phyloP scores from a whole-genome alignment of 2,797 vertebrate genomes.

The Leuciscus waleckii region DNA sequence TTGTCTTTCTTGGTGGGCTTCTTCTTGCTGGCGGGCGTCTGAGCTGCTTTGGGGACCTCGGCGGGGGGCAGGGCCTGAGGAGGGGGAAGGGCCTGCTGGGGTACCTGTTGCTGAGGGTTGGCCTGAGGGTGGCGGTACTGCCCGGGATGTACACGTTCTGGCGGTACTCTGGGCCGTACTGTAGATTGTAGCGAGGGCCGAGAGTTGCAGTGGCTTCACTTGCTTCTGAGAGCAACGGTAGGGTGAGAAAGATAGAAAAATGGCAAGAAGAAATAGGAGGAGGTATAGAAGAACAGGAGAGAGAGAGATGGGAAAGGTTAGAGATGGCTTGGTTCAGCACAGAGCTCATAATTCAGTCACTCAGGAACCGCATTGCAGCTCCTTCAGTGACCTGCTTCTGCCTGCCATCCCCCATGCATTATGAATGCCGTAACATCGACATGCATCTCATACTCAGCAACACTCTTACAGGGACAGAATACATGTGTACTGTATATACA shows the following conservation, averaged over 20 bases:
- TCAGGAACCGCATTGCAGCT: slow-evolving; percentile 63
- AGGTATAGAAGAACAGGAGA: neutral
- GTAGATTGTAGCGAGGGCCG: slow-evolving; percentile 84
- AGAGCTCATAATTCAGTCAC: slow-evolving; percentile 32
- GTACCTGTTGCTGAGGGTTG: slow-evolving; percentile 76
- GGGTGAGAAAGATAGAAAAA: slow-evolving; percentile 7
- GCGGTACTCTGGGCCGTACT: slow-evolving; percentile 86
- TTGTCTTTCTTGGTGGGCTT: slow-evolving; percentile 88
- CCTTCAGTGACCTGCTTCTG: slow-evolving; percentile 55
- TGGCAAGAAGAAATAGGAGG: neutral
- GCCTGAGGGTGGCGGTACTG: slow-evolving; percentile 85
- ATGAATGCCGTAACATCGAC: slow-evolving; percentile 41
- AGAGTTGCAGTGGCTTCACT: slow-evolving; percentile 77
- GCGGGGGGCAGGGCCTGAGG: slow-evolving; percentile 58
- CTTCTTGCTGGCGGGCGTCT: slow-evolving; percentile 84
- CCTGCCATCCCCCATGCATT: slow-evolving; percentile 55
- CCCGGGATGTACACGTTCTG: slow-evolving; percentile 90
- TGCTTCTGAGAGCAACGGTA: slow-evolving; percentile 69
- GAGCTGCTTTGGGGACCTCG: slow-evolving; percentile 67
- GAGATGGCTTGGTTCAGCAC: slow-evolving; percentile 18
- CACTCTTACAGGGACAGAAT: neutral
- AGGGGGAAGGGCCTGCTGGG: slow-evolving; percentile 69
- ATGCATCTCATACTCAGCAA: slow-evolving; percentile 31
- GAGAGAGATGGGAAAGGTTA: slow-evolving; percentile 25
- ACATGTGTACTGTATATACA: neutral